Base-by-base conservation (phyloP, 2,888 invertebrate genomes). In the Anaspis maculata region DNA sequence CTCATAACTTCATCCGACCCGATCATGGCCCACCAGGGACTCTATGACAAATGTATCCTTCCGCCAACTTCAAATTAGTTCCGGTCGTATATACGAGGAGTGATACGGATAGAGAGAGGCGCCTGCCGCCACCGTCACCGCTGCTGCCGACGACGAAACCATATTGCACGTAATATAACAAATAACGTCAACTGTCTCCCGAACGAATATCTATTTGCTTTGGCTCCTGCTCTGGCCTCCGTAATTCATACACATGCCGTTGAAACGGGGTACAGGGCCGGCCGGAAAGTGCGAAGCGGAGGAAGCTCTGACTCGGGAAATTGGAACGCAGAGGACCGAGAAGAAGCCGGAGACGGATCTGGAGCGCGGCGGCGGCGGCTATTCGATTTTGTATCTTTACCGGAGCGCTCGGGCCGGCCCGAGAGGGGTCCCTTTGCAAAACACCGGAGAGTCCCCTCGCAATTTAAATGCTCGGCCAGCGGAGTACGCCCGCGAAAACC, bases 11-110 rank as follows among this genome's bases (percentile, higher is more conserved):
- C 66, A 64, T 64, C 64, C 64, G 62, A 62, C 61, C 65, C 65
- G 65, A 66, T 66, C 65, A 66, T 66, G 64, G 65, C 66, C 54
- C 66, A 52, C 65, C 44, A 45, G 66, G 64, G 66, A 66, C 58
- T 59, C 59, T 62, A 66, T 66, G 66, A 66, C 66, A 66, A 66
- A 66, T 66, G 66, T 66, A 66, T 62, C 64, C 65, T 66, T 66
- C 65, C 64, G 61, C 63, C 64, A 64, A 66, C 65, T 66, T 66
- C 65, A 65, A 66, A 66, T 66, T 66, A 66, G 66, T 66, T 66
- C 64, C 61, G 59, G 59, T 55, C 60, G 57, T 59, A 53, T 51
- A n/a, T n/a, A n/a, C n/a, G 7, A 65, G 53, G 49, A 44, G 45
- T 48, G 51, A 48, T 39, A 39, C 38, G 38, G 34, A 39, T 32